A percentile compares a stretch with the other conserved stretches of the same genome.
Conservation (phyloP, 2,113 vertebrate species). For the Halichoerus grypus region DNA sequence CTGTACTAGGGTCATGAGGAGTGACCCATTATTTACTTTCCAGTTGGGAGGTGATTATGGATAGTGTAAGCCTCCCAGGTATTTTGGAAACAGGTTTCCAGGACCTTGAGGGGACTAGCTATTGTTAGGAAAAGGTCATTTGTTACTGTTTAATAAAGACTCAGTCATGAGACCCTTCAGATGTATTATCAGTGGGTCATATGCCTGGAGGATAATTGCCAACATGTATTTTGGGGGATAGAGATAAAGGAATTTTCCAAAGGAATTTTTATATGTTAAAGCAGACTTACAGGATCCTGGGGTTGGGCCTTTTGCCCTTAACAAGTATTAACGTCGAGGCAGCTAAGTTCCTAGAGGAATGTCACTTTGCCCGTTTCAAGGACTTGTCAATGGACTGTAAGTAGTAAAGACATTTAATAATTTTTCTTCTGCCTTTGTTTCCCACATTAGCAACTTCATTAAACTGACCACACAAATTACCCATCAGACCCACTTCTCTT, state of each 20-base stretch:
- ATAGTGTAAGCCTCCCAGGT: background rate
- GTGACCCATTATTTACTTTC: background rate
- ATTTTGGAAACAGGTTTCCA: background rate
- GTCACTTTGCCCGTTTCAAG: background rate
- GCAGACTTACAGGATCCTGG: background rate
- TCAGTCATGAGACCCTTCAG: background rate
- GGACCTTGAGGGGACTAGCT: background rate
- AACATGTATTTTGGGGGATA: background rate
- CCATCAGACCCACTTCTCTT: background rate
- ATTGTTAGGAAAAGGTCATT: background rate
- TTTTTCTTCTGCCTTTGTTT: background rate
- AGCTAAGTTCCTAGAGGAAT: background rate
- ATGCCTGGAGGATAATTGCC: background rate
- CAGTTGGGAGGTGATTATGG: background rate
- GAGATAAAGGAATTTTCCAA: background rate
- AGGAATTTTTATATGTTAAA: background rate
- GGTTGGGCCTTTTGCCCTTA: background rate
- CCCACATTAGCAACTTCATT: constrained; percentile 2
- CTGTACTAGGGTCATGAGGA: background rate
- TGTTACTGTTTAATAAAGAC: background rate
- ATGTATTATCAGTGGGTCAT: background rate
- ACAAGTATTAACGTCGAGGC: background rate
- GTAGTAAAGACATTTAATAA: background rate
- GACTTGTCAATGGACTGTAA: background rate
- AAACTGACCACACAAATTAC: background rate